phyloP scores from a whole-genome alignment of 2,888 invertebrate species.

The Podabrus alpinus region DNA sequence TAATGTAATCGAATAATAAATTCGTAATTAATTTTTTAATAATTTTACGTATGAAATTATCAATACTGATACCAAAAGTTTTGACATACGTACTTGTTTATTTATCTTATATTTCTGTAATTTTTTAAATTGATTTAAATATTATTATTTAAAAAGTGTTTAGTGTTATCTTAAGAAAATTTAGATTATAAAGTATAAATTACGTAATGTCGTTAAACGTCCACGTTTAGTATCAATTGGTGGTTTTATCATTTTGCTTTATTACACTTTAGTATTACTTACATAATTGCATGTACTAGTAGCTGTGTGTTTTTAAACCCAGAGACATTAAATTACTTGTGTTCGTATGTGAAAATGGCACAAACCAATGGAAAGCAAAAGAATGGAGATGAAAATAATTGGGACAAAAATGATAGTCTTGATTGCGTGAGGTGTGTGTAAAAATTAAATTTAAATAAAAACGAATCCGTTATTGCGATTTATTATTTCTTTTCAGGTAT shows the following conservation, averaged over 20 bases:
- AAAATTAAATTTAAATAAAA: not conserved
- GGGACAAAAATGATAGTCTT: not conserved
- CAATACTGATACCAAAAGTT: not conserved
- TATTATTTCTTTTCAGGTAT: constrained; percentile 62
- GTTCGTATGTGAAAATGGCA: not conserved
- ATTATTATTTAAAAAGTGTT: too few species aligned
- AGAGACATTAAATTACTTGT: not conserved
- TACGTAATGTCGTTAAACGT: not conserved
- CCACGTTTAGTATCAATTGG: not conserved
- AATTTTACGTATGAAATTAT: not conserved
- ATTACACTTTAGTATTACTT: not conserved
- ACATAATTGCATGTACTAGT: not conserved
- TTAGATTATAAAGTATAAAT: not conserved
- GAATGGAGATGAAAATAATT: not conserved
- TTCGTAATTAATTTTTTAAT: too few species aligned
- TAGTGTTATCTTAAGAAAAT: not conserved
- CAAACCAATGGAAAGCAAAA: not conserved
- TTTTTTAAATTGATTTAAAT: not conserved
- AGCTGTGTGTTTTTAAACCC: not conserved
- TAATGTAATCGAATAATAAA: too few species aligned
- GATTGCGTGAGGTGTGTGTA: not conserved
- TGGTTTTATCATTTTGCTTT: not conserved
- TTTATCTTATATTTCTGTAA: not conserved
- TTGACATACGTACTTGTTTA: too few species aligned
- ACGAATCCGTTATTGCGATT: not conserved